These are phyloP conservation scores for Torymus auratus DNA, from an alignment of 2,888 invertebrate genomes.

Conservation along the genomic window DNA sequence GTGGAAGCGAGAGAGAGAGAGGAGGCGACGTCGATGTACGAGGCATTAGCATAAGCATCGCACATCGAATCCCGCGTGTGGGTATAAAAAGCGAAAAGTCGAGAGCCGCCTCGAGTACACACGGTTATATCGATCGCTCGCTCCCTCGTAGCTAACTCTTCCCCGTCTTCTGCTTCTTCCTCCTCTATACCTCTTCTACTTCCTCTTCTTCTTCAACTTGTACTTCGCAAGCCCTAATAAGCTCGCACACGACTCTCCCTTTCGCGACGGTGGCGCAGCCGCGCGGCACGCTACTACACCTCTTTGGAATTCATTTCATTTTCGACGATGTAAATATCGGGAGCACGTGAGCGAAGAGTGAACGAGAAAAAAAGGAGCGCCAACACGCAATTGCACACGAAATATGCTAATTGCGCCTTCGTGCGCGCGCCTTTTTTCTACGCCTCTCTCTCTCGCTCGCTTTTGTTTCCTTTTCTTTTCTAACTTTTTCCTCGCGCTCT, in stretches of 20 bases:
- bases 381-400: slow-evolving; percentile 41
- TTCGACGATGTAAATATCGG: slow-evolving; percentile 27
- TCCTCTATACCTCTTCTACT: neutral
- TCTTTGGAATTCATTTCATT: slow-evolving; percentile 45
- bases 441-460: neutral
- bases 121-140: slow-evolving; percentile 27
- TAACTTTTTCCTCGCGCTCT: neutral
- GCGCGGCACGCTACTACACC: neutral
- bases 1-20: neutral
- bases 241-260: slow-evolving; percentile 19
- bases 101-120: neutral
- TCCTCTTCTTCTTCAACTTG: neutral
- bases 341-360: neutral
- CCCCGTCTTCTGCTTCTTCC: neutral
- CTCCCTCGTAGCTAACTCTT: neutral
- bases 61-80: neutral
- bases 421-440: slow-evolving; percentile 8
- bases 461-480: neutral
- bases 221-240: slow-evolving; percentile 7
- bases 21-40: slow-evolving; percentile 33
- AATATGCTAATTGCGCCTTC: slow-evolving; percentile 51
- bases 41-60: slow-evolving; percentile 47
- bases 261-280: neutral
- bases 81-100: slow-evolving; percentile 13
- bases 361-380: slow-evolving; percentile 3